Evolutionary conservation across 2,113 vertebrate genomes (phyloP).

Genomic region (Argyrosomus japonicus): DNA sequence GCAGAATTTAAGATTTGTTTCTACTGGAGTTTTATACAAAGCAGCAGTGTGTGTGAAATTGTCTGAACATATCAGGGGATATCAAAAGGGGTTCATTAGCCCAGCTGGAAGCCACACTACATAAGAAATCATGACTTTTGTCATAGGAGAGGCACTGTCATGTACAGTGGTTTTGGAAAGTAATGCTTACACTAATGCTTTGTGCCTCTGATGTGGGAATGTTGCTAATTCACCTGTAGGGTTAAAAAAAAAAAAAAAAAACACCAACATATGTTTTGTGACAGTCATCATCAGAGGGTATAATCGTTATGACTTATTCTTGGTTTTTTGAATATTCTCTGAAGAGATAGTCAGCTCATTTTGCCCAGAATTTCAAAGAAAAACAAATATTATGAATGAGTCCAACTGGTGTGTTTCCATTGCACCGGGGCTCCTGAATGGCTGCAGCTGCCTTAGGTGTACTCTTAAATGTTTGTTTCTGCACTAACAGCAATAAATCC

Average conservation of each 20-base stretch:
- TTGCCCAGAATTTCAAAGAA: constrained; percentile 6
- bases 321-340: constrained; percentile 2
- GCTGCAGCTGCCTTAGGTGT: constrained; percentile 33
- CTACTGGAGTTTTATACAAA: too few species aligned
- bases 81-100: not conserved
- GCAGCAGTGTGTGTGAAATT: too few species aligned
- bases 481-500: constrained; percentile 47
- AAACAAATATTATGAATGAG: constrained; percentile 7
- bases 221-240: not conserved
- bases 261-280: not conserved
- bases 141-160: not conserved
- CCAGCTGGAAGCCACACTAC: not conserved
- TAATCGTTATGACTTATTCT: not conserved
- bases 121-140: not conserved
- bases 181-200: not conserved
- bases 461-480: constrained; percentile 50
- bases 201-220: not conserved
- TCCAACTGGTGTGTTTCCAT: constrained; percentile 14
- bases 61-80: not conserved
- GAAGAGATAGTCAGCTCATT: not conserved
- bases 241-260: not conserved
- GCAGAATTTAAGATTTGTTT: too few species aligned
- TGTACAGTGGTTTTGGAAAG: not conserved
- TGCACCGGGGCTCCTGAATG: constrained; percentile 9
- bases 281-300: not conserved